Percentiles rank a stretch among this genome's conserved stretches.
Conservation (phyloP, 2,113 vertebrate genomes). For the Pteropus alecto region DNA sequence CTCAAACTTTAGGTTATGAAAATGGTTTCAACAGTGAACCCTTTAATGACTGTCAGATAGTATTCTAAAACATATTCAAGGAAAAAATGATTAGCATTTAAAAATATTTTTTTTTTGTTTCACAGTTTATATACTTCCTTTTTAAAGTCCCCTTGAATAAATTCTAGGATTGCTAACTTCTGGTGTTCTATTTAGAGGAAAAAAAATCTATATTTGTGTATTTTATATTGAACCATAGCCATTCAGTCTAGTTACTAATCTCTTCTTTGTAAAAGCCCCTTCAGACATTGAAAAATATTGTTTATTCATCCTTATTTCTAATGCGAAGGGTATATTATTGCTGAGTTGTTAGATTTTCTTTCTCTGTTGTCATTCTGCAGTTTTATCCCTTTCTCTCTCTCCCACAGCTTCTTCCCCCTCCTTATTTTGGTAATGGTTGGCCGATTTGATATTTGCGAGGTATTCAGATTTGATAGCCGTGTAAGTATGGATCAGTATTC, state of each 20-base stretch:
- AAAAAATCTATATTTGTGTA: background rate
- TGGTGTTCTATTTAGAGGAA: background rate
- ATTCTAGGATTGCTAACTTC: background rate
- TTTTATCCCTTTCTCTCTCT: background rate
- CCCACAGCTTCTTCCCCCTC: no score
- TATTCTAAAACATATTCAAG: background rate
- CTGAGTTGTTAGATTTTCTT: conserved; percentile 14
- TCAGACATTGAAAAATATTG: conserved; percentile 18
- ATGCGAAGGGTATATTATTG: background rate
- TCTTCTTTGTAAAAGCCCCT: conserved; percentile 43
- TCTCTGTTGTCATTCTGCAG: background rate
- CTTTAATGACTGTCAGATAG: conserved; percentile 68
- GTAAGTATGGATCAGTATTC: background rate
- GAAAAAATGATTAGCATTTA: background rate
- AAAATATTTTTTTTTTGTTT: background rate
- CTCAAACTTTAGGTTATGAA: conserved; percentile 75
- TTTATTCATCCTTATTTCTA: conserved; percentile 34
- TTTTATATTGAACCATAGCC: conserved; percentile 39
- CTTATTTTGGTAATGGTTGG: background rate
- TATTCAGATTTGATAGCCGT: background rate
- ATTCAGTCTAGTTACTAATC: conserved; percentile 61
- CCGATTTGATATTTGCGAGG: background rate
- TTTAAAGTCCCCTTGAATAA: background rate
- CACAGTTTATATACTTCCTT: background rate
- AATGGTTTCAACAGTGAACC: conserved; percentile 73